phyloP scores from a whole-genome alignment of 2,113 vertebrate genomes.

The Macroglossus sobrinus region DNA sequence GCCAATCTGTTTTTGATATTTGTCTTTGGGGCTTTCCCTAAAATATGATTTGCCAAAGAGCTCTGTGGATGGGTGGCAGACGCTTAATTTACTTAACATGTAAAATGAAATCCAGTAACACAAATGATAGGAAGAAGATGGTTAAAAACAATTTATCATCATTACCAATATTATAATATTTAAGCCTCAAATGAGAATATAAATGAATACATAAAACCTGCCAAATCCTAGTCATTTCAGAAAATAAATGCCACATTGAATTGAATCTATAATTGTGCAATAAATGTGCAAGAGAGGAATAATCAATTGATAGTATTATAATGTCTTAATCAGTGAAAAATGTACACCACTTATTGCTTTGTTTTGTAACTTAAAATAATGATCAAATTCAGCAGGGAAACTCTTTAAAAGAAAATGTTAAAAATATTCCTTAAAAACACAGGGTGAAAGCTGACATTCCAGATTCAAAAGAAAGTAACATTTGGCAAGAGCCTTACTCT shows the following conservation, averaged over 20 bases:
- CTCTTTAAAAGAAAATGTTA: slow-evolving; percentile 80
- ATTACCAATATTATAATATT: not conserved
- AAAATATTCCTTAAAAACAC: slow-evolving; percentile 81
- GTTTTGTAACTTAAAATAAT: slow-evolving; percentile 77
- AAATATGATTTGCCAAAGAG: slow-evolving; percentile 14
- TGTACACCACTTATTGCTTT: slow-evolving; percentile 37
- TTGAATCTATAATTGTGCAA: not conserved
- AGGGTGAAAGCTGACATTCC: slow-evolving; percentile 76
- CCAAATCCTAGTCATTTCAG: not conserved
- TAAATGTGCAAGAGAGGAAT: not conserved
- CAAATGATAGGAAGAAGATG: not conserved
- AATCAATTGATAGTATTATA: slow-evolving; percentile 54
- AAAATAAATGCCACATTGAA: not conserved
- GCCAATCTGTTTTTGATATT: slow-evolving; percentile 35
- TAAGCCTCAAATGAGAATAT: not conserved
- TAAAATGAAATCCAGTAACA: slow-evolving; percentile 35
- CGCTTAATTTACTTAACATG: not conserved
- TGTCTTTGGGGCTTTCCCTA: not conserved
- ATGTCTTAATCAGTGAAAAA: not conserved
- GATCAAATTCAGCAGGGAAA: slow-evolving; percentile 73
- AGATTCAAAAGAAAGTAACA: slow-evolving; percentile 81
- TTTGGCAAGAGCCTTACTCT: slow-evolving; percentile 79
- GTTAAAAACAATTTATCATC: not conserved
- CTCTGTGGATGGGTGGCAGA: not conserved
- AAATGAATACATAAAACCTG: not conserved